A percentile compares a stretch with the other conserved stretches of the same genome.
These are phyloP conservation scores for Serinus canaria DNA, from an alignment of 2,113 vertebrate species.

Conservation along the genomic window DNA sequence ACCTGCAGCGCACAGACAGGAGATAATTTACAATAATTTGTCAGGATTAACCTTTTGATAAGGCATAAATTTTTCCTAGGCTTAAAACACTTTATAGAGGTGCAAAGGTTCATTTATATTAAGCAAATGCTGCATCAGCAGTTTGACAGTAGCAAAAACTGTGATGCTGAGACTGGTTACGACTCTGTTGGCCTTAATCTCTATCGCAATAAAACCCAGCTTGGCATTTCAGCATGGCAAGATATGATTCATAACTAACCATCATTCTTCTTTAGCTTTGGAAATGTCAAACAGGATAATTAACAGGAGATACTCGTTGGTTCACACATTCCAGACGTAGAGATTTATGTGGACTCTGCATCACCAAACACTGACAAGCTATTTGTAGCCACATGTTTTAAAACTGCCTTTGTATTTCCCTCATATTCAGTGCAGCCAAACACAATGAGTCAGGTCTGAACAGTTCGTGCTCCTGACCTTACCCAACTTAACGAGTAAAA, in stretches of 20 bases:
- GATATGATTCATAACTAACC: slow-evolving; percentile 43
- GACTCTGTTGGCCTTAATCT: slow-evolving; percentile 20
- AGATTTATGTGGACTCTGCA: slow-evolving; percentile 1
- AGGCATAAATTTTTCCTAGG: slow-evolving; percentile 56
- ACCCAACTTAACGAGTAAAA: neutral
- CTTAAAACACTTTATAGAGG: slow-evolving; percentile 62
- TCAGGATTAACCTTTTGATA: slow-evolving; percentile 72
- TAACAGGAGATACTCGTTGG: slow-evolving; percentile 5
- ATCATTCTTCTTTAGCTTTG: slow-evolving; percentile 43
- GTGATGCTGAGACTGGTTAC: neutral
- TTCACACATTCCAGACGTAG: neutral
- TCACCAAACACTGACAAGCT: neutral
- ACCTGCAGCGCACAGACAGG: neutral
- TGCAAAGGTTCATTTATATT: slow-evolving; percentile 59
- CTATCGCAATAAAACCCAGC: slow-evolving; percentile 3
- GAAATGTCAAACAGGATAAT: slow-evolving; percentile 55
- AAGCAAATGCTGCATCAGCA: slow-evolving; percentile 66
- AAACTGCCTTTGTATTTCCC: neutral
- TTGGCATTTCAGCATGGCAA: slow-evolving; percentile 27
- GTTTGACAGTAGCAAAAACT: slow-evolving; percentile 42
- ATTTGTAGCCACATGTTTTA: slow-evolving; percentile 42
- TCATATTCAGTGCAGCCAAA: neutral
- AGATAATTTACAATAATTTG: slow-evolving; percentile 62
- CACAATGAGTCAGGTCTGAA: neutral
- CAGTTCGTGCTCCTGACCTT: neutral